Evolutionary conservation across 2,113 vertebrate genomes (phyloP).

Genomic region (Notothenia coriiceps): DNA sequence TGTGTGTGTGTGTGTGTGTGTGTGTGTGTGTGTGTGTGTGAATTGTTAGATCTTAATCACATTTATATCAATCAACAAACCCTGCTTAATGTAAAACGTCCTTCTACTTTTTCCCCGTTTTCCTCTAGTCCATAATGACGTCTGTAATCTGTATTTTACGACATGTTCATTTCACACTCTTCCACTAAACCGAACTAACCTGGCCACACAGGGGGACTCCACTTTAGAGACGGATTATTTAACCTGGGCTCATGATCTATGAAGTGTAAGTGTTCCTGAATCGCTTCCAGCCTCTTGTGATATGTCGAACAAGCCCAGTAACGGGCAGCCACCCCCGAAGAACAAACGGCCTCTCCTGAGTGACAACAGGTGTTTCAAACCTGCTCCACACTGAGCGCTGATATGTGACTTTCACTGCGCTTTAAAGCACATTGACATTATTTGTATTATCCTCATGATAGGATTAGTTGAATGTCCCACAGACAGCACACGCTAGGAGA

Average conservation of each 20-base stretch:
- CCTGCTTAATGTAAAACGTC: too few species aligned
- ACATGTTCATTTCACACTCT: constrained; percentile 6
- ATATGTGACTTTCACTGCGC: neutral
- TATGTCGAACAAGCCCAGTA: neutral
- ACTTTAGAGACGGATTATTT: constrained; percentile 19
- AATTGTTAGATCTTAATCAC: neutral
- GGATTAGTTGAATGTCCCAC: constrained; percentile 17
- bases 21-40: too few species aligned
- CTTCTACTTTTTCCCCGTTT: neutral
- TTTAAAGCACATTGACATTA: constrained; percentile 13
- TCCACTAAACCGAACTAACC: neutral
- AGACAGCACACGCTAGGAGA: neutral
- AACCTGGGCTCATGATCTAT: constrained; percentile 32
- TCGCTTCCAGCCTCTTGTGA: neutral
- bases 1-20: too few species aligned
- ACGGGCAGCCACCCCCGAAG: constrained; percentile 27
- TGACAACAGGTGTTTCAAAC: constrained; percentile 67
- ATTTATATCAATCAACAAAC: neutral
- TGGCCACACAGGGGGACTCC: neutral
- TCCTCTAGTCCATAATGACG: neutral
- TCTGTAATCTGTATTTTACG: neutral
- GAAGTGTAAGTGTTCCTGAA: constrained; percentile 20
- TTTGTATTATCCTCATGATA: constrained; percentile 14
- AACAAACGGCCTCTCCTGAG: constrained; percentile 52
- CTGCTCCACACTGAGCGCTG: neutral